Conservation (phyloP, 2,888 invertebrate species). For the Mesorhabditis sp. region DNA sequence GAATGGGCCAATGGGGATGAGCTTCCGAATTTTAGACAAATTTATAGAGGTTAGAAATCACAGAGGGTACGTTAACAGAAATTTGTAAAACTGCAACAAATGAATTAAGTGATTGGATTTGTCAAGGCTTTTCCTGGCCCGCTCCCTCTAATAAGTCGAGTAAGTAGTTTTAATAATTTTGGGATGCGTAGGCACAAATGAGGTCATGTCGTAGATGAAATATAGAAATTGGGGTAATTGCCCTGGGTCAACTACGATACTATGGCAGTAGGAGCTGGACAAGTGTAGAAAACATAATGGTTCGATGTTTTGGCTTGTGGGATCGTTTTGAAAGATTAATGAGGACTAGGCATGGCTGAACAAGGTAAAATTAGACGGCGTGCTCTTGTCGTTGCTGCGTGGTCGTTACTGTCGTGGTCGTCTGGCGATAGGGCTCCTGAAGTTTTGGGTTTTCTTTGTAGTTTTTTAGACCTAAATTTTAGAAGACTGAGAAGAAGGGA, state of each 20-base stretch:
- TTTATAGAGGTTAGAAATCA: not conserved
- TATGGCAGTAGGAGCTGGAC: not conserved
- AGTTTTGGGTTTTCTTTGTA: not conserved
- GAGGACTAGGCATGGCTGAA: not conserved
- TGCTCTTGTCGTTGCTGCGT: conserved; percentile 26
- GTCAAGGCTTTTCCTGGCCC: too few species aligned
- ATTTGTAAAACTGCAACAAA: not conserved
- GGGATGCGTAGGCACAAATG: conserved; percentile 1
- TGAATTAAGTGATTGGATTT: not conserved
- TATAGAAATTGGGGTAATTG: not conserved
- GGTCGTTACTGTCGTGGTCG: conserved; percentile 24
- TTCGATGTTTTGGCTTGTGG: not conserved
- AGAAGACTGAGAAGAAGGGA: not conserved
- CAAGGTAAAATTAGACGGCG: conserved; percentile 19
- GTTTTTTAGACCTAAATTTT: not conserved
- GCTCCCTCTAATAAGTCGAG: too few species aligned
- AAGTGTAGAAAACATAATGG: not conserved
- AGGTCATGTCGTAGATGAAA: not conserved
- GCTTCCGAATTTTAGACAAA: not conserved
- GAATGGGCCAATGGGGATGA: too few species aligned
- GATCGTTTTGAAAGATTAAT: not conserved
- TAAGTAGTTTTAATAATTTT: too few species aligned
- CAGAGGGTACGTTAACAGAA: not conserved
- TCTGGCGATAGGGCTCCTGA: conserved; percentile 6
- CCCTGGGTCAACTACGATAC: not conserved